These are phyloP conservation scores for Campaea margaritaria DNA, from an alignment of 2,888 invertebrate species.

Conservation along the genomic window DNA sequence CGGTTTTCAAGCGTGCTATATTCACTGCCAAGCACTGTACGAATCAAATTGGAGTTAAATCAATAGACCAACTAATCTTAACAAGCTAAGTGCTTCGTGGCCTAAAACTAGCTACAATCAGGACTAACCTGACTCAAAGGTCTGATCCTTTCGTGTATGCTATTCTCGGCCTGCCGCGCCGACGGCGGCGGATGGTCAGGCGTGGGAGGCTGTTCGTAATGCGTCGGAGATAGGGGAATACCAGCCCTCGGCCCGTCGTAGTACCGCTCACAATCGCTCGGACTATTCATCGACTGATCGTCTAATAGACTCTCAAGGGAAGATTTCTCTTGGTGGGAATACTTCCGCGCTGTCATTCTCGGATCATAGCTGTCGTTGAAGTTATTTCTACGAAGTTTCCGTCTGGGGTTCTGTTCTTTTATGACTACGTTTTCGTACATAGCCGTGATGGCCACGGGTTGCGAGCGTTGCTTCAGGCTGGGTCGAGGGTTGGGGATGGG, in stretches of 20 bases:
- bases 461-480: constrained; percentile 79
- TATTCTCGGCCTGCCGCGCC: constrained; percentile 94
- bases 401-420: constrained; percentile 89
- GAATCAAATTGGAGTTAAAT: constrained; percentile 5
- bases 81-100: constrained; percentile 25
- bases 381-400: constrained; percentile 87
- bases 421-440: constrained; percentile 90
- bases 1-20: neutral
- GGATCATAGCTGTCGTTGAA: constrained; percentile 87
- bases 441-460: constrained; percentile 90
- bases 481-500: constrained; percentile 78
- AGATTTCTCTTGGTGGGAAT: constrained; percentile 82
- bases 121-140: constrained; percentile 95
- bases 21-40: constrained; percentile 4
- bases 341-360: constrained; percentile 76
- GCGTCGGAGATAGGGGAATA: constrained; percentile 93
- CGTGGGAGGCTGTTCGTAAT: constrained; percentile 96
- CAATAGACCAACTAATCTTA: constrained; percentile 8
- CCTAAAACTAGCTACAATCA: constrained; percentile 49
- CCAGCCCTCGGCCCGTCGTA: constrained; percentile 74
- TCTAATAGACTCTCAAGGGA: constrained; percentile 87
- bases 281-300: constrained; percentile 83
- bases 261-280: constrained; percentile 77
- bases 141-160: constrained; percentile 95
- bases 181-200: constrained; percentile 98